A percentile compares a stretch with the other conserved stretches of the same genome.
Evolutionary conservation across 2,113 vertebrate species (phyloP).

Genomic region (Phylloscopus whistleri): DNA sequence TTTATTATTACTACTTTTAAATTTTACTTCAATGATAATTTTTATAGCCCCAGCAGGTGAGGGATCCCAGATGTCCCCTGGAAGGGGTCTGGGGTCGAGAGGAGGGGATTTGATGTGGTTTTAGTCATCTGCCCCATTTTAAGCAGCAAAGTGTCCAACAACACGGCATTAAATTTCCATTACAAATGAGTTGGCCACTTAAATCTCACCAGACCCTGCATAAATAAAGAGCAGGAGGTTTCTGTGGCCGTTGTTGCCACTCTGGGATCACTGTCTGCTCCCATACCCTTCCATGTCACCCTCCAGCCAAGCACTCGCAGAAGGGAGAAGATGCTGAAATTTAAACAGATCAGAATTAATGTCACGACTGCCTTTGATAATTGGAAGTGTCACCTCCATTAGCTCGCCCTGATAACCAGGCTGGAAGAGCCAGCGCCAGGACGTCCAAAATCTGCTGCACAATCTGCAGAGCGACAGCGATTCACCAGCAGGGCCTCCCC

Average conservation of each 20-base stretch:
- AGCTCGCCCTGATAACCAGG: constrained; percentile 18
- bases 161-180: background rate
- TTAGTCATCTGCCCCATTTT: background rate
- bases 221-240: background rate
- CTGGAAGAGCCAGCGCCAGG: constrained; percentile 6
- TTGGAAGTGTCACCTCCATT: constrained; percentile 53
- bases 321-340: constrained; percentile 24
- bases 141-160: background rate
- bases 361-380: background rate
- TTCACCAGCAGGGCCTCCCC: background rate
- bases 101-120: background rate
- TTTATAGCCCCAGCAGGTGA: background rate
- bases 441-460: background rate
- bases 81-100: background rate
- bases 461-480: background rate
- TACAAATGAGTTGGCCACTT: background rate
- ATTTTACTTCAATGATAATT: background rate
- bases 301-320: constrained; percentile 5
- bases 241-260: background rate
- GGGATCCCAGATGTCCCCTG: background rate
- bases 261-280: constrained; percentile 8
- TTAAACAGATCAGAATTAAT: constrained; percentile 50
- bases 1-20: background rate
- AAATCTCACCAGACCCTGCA: background rate
- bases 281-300: constrained; percentile 1